Percentiles rank a stretch among this genome's conserved stretches.
phyloP scores from a whole-genome alignment of 2,797 vertebrate species.

The Dendrocincla fuliginosa region DNA sequence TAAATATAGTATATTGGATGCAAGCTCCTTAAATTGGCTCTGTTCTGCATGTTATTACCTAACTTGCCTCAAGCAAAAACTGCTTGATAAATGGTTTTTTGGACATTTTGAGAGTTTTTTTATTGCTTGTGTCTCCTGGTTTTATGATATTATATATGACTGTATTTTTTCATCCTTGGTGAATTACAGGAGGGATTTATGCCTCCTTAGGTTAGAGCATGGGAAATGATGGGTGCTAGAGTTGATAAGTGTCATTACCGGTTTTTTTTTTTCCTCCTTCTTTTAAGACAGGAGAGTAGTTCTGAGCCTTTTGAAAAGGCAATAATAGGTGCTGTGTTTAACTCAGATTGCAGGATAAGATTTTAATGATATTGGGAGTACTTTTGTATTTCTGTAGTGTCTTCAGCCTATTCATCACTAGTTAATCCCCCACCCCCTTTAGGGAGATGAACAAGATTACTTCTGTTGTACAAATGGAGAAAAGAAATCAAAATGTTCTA shows the following conservation, averaged over 20 bases:
- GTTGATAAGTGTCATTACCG: neutral
- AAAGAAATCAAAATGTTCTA: neutral
- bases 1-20: neutral
- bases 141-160: neutral
- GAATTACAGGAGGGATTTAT: slow-evolving; percentile 1
- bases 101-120: neutral
- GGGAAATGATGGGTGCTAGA: neutral
- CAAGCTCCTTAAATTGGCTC: neutral
- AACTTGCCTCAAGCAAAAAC: neutral
- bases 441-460: neutral
- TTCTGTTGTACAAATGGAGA: neutral
- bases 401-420: neutral
- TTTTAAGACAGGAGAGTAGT: neutral
- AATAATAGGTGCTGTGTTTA: neutral
- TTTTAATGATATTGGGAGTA: neutral
- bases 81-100: slow-evolving; percentile 33
- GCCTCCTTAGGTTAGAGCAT: neutral
- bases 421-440: neutral
- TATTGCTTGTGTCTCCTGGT: slow-evolving; percentile 4
- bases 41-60: slow-evolving; percentile 16
- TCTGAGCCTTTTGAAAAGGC: neutral
- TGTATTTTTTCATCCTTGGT: slow-evolving; percentile 18
- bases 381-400: neutral
- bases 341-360: neutral
- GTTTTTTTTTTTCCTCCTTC: fast-evolving